Conservation (phyloP, 1,140 invertebrate genomes). For the Zaprionus tsacasi region DNA sequence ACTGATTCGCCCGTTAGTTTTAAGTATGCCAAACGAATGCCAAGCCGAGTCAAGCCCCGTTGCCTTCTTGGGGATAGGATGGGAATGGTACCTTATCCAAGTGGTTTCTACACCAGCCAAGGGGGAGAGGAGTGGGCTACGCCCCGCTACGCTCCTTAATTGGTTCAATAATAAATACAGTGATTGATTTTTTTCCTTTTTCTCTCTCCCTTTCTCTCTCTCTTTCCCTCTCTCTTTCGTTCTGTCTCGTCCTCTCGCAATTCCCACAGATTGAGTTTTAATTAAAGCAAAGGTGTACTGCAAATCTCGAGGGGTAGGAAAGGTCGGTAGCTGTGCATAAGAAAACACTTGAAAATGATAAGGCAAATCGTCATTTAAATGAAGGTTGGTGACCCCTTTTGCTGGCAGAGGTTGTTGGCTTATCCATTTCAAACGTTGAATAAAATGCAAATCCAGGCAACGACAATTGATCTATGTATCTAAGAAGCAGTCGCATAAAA, state of each 20-base stretch:
- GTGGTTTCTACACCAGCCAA: slow-evolving; percentile 13
- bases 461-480: background rate
- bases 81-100: slow-evolving; percentile 8
- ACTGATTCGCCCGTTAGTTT: slow-evolving; percentile 78
- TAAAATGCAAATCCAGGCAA: background rate
- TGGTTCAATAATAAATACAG: slow-evolving; percentile 78
- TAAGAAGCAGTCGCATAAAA: no score
- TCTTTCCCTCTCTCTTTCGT: background rate
- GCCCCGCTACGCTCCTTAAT: slow-evolving; percentile 57
- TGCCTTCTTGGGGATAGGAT: background rate
- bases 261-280: slow-evolving; percentile 54
- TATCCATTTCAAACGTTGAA: background rate
- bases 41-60: slow-evolving; percentile 67
- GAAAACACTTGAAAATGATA: slow-evolving; percentile 30
- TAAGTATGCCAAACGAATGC: slow-evolving; percentile 74
- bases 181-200: slow-evolving; percentile 65
- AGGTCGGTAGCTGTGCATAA: slow-evolving; percentile 14
- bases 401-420: slow-evolving; percentile 21
- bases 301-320: background rate
- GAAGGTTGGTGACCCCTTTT: slow-evolving; percentile 29
- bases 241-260: slow-evolving; percentile 6
- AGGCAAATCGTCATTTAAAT: slow-evolving; percentile 19
- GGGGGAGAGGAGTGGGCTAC: slow-evolving; percentile 3
- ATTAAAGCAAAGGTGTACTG: slow-evolving; percentile 61
- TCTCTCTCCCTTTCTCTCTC: background rate